Percentiles rank a stretch among this genome's conserved stretches.
Evolutionary conservation across 2,113 vertebrate species (phyloP).

Genomic region (Peucedramus taeniatus): DNA sequence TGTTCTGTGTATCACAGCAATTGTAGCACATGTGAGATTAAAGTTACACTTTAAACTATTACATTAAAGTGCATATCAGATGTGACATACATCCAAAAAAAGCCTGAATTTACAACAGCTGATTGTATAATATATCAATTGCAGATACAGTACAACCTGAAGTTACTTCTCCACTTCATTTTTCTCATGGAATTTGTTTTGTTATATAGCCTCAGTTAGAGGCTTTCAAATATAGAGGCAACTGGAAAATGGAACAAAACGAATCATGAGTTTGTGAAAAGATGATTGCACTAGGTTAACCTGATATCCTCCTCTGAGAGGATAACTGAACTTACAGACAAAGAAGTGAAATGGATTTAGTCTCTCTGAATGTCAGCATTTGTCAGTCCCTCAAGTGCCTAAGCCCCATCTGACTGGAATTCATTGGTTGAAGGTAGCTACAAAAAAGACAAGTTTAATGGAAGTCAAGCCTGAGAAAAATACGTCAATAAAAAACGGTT

Average conservation of each 20-base stretch:
- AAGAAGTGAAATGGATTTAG: slow-evolving; percentile 41
- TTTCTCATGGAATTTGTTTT: slow-evolving; percentile 24
- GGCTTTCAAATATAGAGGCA: background rate
- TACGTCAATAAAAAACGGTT: background rate
- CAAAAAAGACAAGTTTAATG: background rate
- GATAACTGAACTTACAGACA: slow-evolving; percentile 17
- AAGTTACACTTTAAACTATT: slow-evolving; percentile 40
- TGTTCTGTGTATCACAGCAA: slow-evolving; percentile 8
- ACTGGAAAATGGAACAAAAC: slow-evolving; percentile 33
- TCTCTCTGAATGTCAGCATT: slow-evolving; percentile 17
- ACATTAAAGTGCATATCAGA: background rate
- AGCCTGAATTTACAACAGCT: slow-evolving; percentile 50
- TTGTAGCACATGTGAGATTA: slow-evolving; percentile 21
- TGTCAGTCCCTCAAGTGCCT: background rate
- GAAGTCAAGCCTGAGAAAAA: background rate
- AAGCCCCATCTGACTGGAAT: background rate
- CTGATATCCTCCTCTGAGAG: background rate
- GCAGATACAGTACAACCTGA: slow-evolving; percentile 1
- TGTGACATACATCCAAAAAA: slow-evolving; percentile 42
- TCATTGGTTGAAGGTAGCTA: background rate
- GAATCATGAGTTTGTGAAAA: slow-evolving; percentile 20
- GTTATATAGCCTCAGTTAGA: slow-evolving; percentile 14
- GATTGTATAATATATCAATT: background rate
- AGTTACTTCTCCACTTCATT: slow-evolving; percentile 48
- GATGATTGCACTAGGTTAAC: slow-evolving; percentile 5